Evolutionary conservation across 2,113 vertebrate genomes (phyloP), one percentile per base, ranked within the genome.

Genomic region (Callipepla californica): DNA sequence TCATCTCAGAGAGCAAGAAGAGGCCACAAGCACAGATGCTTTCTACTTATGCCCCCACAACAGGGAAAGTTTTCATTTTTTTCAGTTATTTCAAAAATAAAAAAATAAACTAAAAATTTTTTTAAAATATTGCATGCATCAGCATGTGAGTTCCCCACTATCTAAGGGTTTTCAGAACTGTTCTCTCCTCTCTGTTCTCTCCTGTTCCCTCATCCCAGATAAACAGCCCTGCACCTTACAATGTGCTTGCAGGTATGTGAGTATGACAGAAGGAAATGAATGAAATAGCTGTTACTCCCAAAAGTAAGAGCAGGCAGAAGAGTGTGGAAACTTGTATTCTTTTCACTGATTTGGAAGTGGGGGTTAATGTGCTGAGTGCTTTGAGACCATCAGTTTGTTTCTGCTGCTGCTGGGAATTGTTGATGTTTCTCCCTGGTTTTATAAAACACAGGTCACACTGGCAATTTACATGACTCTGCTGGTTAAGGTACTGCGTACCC

Each of bases 21-120:
- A 83, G 26, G 19, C 0, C 0, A 1, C 34, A n/a, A 76, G 28
- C 70, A 23, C 13, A 53, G 22, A n/a, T 26, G 67, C 10, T 55
- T 74, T 80, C 53, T 30, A 19, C 14, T 79, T 61, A 48, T 76
- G 32, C 62, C 61, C 13, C 30, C 38, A 70, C 5, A 18, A 42
- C 15, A 50, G 4, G 12, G 7, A 34, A 81, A 68, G 34, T 44
- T 81, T 55, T 62, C 13, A 34, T 67, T 44, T 50, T 67, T 9
- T 42, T 18, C 9, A 63, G 14, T 17, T 58, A 12, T 25, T 83
- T 53, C 11, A 50, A 53, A 79, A 66, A 74, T 15, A 38, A 58
- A 59, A 78, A 44, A 82, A 55, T 16, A 51, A 51, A 25, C 26
- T 19, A 47, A 47, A 47, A 44, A 16, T 44, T 45, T 45, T 47